Conservation (phyloP, 1,140 invertebrate species). For the Carposina sasakii region DNA sequence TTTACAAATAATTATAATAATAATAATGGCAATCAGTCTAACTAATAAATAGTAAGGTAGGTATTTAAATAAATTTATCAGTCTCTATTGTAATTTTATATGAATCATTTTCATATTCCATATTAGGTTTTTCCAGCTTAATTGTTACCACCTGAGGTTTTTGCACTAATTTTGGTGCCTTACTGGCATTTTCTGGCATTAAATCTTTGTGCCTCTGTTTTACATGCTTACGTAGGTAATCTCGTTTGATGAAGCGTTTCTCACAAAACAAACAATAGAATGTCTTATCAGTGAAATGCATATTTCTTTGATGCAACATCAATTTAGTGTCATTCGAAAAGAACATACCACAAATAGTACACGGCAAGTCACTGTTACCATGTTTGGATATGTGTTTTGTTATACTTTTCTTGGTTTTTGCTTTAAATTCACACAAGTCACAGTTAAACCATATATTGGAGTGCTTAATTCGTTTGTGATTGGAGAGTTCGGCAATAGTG, state of each 20-base stretch:
- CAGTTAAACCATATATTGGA: constrained; percentile 33
- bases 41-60: too few relatives aligned
- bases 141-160: too few relatives aligned
- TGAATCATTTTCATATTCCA: too few relatives aligned
- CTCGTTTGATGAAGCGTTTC: constrained; percentile 21
- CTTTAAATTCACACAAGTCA: constrained; percentile 41
- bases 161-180: too few relatives aligned
- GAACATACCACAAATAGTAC: constrained; percentile 46
- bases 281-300: constrained; percentile 39
- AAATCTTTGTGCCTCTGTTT: constrained; percentile 23
- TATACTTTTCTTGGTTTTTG: constrained; percentile 18
- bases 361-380: constrained; percentile 35
- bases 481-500: constrained; percentile 42
- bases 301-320: constrained; percentile 31
- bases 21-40: too few relatives aligned
- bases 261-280: constrained; percentile 33
- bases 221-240: constrained; percentile 31
- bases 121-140: too few relatives aligned
- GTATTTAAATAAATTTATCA: too few relatives aligned
- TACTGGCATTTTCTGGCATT: too few relatives aligned
- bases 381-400: constrained; percentile 40
- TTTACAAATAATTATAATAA: too few relatives aligned
- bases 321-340: constrained; percentile 28
- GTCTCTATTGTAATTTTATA: too few relatives aligned
- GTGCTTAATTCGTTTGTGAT: constrained; percentile 44